phyloP scores from a whole-genome alignment of 2,888 invertebrate genomes.

The Rugalucina vietnamica region DNA sequence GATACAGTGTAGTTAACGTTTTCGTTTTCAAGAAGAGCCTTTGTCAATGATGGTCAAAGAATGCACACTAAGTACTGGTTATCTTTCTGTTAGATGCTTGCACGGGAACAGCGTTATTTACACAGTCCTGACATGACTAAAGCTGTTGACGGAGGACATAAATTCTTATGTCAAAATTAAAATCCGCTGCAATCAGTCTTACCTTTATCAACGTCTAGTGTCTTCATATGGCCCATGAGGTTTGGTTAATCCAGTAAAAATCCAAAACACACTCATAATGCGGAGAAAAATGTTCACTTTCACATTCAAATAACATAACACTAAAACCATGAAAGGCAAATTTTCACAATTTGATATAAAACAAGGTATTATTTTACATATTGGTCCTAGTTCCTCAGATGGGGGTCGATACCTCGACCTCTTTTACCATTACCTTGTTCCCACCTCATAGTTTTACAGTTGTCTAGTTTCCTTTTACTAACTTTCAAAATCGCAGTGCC shows the following conservation, averaged over 20 bases:
- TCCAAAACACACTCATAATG: constrained; percentile 6
- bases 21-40: no score
- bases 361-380: not conserved
- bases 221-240: constrained; percentile 59
- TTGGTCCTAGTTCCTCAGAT: not conserved
- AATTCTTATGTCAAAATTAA: not conserved
- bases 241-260: constrained; percentile 9
- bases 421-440: not conserved
- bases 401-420: not conserved
- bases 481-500: no score
- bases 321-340: not conserved
- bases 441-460: no score
- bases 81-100: no score
- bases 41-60: no score
- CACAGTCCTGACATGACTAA: no score
- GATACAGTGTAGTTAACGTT: no score
- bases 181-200: not conserved
- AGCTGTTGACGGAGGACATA: no score
- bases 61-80: no score
- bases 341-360: not conserved
- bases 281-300: not conserved
- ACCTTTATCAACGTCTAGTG: constrained; percentile 58
- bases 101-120: no score
- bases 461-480: no score
- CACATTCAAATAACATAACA: not conserved